phyloP scores from a whole-genome alignment of 2,113 vertebrate genomes.

The Gymnorhina tibicen region DNA sequence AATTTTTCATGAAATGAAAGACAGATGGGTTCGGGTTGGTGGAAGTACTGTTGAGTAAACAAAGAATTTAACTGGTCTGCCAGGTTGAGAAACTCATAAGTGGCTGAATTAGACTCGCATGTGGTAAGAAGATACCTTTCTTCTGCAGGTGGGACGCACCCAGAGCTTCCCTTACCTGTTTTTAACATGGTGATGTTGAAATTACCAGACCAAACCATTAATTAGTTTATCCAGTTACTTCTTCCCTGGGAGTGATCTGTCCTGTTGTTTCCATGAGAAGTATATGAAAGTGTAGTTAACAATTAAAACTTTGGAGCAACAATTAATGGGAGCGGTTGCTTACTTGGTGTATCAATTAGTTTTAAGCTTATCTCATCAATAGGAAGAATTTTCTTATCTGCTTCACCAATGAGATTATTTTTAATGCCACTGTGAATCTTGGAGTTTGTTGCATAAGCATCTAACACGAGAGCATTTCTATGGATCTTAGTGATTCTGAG shows the following conservation, averaged over 20 bases:
- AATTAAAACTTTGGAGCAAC: neutral
- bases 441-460: neutral
- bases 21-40: neutral
- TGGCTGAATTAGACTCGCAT: neutral
- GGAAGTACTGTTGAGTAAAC: neutral
- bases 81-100: neutral
- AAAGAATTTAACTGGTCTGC: neutral
- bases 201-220: neutral
- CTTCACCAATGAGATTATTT: neutral
- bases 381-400: neutral
- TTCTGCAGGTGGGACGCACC: neutral
- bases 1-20: neutral
- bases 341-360: neutral
- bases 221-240: neutral
- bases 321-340: neutral
- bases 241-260: neutral
- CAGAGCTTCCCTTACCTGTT: neutral
- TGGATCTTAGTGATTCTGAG: neutral
- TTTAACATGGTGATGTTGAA: neutral
- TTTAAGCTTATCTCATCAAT: neutral
- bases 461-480: neutral
- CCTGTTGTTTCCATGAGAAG: neutral
- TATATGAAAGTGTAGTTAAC: neutral
- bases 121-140: neutral
- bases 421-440: neutral